Conservation (phyloP, 1,140 invertebrate species). For the Heliconius congener region DNA sequence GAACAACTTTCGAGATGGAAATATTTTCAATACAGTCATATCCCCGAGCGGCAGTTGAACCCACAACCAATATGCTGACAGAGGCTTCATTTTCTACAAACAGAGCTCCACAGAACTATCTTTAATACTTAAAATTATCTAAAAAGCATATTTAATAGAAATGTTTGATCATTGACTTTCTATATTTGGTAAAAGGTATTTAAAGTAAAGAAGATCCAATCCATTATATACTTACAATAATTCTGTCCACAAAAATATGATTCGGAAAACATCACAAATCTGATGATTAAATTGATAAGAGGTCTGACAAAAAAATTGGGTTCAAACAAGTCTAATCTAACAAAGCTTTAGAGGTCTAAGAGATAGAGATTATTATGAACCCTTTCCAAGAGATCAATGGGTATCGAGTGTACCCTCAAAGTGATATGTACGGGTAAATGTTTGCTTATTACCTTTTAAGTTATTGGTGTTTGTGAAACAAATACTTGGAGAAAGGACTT, state of each 20-base stretch:
- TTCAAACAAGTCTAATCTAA: constrained; percentile 67
- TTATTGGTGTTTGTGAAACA: constrained; percentile 3
- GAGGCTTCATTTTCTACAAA: too few species aligned
- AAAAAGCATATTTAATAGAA: background rate
- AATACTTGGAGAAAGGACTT: background rate
- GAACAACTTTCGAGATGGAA: too few species aligned
- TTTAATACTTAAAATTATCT: background rate
- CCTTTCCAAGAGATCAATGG: constrained; percentile 65
- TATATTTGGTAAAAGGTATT: background rate
- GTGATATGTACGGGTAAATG: background rate
- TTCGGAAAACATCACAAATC: constrained; percentile 51
- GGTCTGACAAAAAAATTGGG: constrained; percentile 62
- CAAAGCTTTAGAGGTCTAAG: constrained; percentile 54
- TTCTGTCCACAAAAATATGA: background rate
- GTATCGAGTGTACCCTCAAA: background rate
- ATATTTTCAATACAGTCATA: too few species aligned
- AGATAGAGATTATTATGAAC: constrained; percentile 58
- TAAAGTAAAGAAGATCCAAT: background rate
- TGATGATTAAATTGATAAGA: constrained; percentile 73
- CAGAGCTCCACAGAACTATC: too few species aligned
- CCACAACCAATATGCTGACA: too few species aligned
- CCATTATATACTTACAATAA: constrained; percentile 2
- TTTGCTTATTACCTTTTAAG: constrained; percentile 12
- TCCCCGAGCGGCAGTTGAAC: too few species aligned
- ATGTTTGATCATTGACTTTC: constrained; percentile 7